These are phyloP conservation scores for Tanytarsus gracilentus DNA, from an alignment of 2,888 invertebrate species.

Conservation along the genomic window DNA sequence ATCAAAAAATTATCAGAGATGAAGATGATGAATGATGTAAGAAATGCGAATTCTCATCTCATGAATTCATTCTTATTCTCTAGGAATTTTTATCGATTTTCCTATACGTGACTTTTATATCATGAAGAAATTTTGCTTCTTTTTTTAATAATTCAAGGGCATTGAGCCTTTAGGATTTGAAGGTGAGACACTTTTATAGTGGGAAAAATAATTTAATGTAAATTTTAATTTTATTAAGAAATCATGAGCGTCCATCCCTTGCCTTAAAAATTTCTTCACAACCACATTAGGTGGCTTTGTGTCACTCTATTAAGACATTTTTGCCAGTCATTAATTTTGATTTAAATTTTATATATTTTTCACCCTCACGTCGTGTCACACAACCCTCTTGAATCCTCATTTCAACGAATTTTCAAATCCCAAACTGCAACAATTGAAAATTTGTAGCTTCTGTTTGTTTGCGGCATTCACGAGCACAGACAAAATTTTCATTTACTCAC, in stretches of 20 bases:
- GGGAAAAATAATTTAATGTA: no score
- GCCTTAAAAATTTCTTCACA: background rate
- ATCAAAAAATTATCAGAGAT: background rate
- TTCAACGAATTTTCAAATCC: background rate
- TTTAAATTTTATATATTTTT: conserved; percentile 16
- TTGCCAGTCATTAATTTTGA: conserved; percentile 25
- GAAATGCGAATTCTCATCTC: no score
- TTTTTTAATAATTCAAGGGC: no score
- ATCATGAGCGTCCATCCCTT: background rate
- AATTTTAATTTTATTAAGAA: no score
- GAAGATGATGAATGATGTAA: background rate
- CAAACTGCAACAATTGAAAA: conserved; percentile 18
- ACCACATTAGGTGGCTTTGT: background rate
- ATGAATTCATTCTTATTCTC: no score
- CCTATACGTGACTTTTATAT: no score
- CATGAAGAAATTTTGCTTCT: no score
- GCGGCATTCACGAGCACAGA: conserved; percentile 10
- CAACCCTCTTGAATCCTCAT: conserved; percentile 13
- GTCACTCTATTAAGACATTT: conserved; percentile 17
- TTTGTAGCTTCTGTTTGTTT: conserved; percentile 27
- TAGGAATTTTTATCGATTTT: no score
- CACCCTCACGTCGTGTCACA: conserved; percentile 5
- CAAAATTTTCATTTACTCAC: conserved; percentile 14
- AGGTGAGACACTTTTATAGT: no score
- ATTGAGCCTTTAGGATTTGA: no score